phyloP scores from a whole-genome alignment of 1,140 invertebrate species.

The Agrypnia vestita region DNA sequence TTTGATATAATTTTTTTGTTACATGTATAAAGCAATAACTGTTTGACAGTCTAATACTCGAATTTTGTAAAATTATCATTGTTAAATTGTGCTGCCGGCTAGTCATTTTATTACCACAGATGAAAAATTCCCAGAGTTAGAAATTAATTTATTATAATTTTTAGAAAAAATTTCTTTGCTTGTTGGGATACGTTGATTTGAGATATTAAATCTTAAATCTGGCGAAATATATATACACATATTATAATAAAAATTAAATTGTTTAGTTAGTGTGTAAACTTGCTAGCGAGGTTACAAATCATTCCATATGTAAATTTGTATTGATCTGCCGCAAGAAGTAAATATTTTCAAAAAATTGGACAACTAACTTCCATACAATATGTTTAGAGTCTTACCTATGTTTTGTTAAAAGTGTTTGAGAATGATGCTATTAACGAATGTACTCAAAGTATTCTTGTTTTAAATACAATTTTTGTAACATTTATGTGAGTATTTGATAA shows the following conservation, averaged over 20 bases:
- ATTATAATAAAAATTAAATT: conserved; percentile 5
- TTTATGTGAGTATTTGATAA: conserved; percentile 49
- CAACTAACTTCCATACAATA: conserved; percentile 32
- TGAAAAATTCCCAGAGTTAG: conserved; percentile 7
- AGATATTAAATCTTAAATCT: background rate
- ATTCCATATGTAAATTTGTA: conserved; percentile 27
- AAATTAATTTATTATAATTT: background rate
- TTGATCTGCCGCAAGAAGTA: conserved; percentile 6
- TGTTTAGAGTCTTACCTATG: conserved; percentile 10
- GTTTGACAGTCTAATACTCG: background rate
- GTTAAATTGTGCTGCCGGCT: conserved; percentile 4
- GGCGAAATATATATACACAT: background rate
- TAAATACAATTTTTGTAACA: conserved; percentile 40
- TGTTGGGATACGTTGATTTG: conserved; percentile 1
- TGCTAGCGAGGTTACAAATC: conserved; percentile 6
- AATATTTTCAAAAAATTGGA: conserved; percentile 34
- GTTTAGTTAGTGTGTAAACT: background rate
- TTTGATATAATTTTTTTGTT: conserved; percentile 23
- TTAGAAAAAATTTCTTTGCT: background rate
- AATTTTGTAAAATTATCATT: too few species aligned
- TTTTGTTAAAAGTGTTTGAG: conserved; percentile 33
- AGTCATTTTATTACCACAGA: conserved; percentile 18
- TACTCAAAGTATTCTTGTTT: conserved; percentile 45
- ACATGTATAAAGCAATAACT: background rate
- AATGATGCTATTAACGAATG: conserved; percentile 22